A percentile compares a stretch with the other conserved stretches of the same genome.
phyloP scores from a whole-genome alignment of 1,140 invertebrate species.

The Oncopeltus fasciatus region DNA sequence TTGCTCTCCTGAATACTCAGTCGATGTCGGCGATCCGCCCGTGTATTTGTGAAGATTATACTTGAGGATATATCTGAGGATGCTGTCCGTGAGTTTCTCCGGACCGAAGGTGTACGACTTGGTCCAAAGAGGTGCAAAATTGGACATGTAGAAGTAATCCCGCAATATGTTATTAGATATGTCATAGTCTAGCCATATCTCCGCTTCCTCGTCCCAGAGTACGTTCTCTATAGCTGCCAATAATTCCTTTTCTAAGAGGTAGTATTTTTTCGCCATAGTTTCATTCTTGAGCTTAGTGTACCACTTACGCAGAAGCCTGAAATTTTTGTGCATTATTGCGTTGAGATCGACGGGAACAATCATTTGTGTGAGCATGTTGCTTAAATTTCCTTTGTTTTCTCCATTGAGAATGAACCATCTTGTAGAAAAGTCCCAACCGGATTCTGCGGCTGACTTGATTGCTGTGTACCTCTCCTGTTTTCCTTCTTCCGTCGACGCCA shows the following conservation, averaged over 20 bases:
- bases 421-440: slow-evolving; percentile 47
- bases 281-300: slow-evolving; percentile 27
- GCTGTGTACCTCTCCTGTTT: slow-evolving; percentile 31
- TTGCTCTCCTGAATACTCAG: slow-evolving; percentile 57
- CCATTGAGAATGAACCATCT: slow-evolving; percentile 41
- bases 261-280: not conserved
- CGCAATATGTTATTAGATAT: slow-evolving; percentile 23
- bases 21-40: slow-evolving; percentile 53
- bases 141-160: slow-evolving; percentile 56
- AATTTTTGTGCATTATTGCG: slow-evolving; percentile 53
- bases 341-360: slow-evolving; percentile 79
- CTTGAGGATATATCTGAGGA: slow-evolving; percentile 17
- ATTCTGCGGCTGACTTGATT: slow-evolving; percentile 42
- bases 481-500: not conserved
- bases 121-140: slow-evolving; percentile 58
- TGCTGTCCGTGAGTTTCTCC: not conserved
- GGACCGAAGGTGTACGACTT: slow-evolving; percentile 30
- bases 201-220: slow-evolving; percentile 52
- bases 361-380: slow-evolving; percentile 52
- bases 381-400: slow-evolving; percentile 40
- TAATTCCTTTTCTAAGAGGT: not conserved
- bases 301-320: slow-evolving; percentile 38
- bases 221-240: slow-evolving; percentile 26
- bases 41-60: slow-evolving; percentile 6
- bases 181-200: slow-evolving; percentile 66